phyloP scores from a whole-genome alignment of 2,113 vertebrate species.

The Taurulus bubalis region DNA sequence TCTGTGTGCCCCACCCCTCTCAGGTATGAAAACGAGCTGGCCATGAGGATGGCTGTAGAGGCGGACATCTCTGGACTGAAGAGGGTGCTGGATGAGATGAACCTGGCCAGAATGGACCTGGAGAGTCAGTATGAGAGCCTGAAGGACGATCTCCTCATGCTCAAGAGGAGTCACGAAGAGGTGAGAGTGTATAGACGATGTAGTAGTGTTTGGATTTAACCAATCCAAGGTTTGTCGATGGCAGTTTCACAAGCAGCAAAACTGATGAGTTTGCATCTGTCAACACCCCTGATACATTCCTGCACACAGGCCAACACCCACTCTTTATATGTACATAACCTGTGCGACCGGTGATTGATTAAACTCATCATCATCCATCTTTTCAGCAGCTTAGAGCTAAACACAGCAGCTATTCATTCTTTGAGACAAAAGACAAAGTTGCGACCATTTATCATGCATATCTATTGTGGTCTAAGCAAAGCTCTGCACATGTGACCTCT shows the following conservation, averaged over 20 bases:
- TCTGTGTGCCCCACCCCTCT: not conserved
- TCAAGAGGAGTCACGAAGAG: constrained; percentile 82
- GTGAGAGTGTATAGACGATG: constrained; percentile 53
- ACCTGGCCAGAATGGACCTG: constrained; percentile 71
- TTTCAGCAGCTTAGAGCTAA: not conserved
- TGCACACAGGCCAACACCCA: constrained; percentile 23
- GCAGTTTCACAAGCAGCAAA: not conserved
- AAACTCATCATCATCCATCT: constrained; percentile 27
- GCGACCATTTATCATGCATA: constrained; percentile 16
- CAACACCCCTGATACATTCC: not conserved
- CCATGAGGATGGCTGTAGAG: constrained; percentile 73
- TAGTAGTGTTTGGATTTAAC: not conserved
- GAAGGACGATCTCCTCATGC: constrained; percentile 75
- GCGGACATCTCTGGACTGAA: constrained; percentile 70
- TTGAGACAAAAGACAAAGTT: not conserved
- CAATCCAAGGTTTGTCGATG: no score
- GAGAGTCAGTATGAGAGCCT: constrained; percentile 76
- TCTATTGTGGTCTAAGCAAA: constrained; percentile 20
- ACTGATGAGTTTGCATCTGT: constrained; percentile 8
- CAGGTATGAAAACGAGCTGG: constrained; percentile 79
- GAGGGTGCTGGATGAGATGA: constrained; percentile 75
- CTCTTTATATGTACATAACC: constrained; percentile 5
- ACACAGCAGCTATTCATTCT: constrained; percentile 22
- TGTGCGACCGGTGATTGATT: not conserved
- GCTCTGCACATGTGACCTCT: constrained; percentile 16